Conservation (phyloP, 2,888 invertebrate genomes). For the Patella depressa region DNA sequence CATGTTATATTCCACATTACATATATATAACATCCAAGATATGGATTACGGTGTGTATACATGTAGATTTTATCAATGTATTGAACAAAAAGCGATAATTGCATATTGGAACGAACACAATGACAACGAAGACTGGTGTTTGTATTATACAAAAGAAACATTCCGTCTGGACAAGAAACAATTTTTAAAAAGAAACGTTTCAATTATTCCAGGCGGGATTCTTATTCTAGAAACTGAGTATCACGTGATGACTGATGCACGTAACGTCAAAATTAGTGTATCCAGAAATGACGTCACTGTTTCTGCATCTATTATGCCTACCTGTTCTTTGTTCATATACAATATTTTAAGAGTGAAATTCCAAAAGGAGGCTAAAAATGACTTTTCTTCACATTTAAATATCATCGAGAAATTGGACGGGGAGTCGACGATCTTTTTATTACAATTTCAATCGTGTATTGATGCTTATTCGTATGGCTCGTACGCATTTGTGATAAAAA, state of each 20-base stretch:
- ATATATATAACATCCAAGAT: neutral
- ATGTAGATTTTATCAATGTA: neutral
- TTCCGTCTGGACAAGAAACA: neutral
- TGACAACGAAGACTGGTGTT: neutral
- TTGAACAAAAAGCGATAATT: neutral
- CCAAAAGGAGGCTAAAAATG: neutral
- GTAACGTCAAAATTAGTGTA: neutral
- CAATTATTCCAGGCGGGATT: neutral
- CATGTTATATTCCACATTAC: neutral
- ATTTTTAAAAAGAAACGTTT: neutral
- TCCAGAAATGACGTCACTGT: neutral
- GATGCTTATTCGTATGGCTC: neutral
- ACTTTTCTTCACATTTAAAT: too few species aligned
- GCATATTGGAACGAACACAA: neutral
- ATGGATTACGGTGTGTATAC: neutral
- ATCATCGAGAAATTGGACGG: neutral
- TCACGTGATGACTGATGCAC: neutral
- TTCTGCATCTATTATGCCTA: neutral
- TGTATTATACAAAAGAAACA: neutral
- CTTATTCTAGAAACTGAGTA: neutral
- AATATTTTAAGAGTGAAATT: neutral
- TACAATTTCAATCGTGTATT: neutral
- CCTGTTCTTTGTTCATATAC: neutral
- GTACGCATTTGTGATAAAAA: neutral
- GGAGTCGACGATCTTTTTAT: neutral